phyloP scores from a whole-genome alignment of 2,113 vertebrate species.

The Sturnira hondurensis region DNA sequence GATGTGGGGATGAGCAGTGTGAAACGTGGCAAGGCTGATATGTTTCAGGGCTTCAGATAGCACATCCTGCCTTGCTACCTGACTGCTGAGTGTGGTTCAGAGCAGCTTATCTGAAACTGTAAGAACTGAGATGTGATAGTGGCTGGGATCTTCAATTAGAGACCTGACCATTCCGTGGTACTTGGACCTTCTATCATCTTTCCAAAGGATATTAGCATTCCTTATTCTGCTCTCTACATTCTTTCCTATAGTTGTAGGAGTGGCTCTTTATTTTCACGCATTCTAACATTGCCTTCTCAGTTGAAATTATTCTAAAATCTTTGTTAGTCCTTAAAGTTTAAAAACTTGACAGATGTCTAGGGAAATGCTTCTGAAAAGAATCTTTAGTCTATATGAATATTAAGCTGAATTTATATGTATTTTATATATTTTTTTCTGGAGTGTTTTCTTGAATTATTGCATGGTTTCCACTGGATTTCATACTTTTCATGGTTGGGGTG shows the following conservation, averaged over 20 bases:
- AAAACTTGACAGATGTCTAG: not conserved
- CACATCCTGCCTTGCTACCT: not conserved
- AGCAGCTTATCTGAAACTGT: not conserved
- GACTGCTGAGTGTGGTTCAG: not conserved
- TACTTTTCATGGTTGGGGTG: not conserved
- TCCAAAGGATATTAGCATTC: not conserved
- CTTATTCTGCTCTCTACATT: not conserved
- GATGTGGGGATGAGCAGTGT: not conserved
- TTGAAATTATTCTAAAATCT: not conserved
- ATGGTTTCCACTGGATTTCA: not conserved
- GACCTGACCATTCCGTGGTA: not conserved
- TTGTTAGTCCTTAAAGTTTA: not conserved
- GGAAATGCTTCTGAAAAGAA: conserved; percentile 1
- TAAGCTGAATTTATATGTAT: not conserved
- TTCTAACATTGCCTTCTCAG: not conserved
- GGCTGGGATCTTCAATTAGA: not conserved
- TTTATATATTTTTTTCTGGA: not conserved
- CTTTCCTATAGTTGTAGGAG: not conserved
- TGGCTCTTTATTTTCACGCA: not conserved
- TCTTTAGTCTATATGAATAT: not conserved
- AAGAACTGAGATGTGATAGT: not conserved
- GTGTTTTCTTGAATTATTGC: not conserved
- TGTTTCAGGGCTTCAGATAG: not conserved
- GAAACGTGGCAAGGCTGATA: not conserved
- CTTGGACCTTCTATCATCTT: not conserved